Conservation (phyloP, 2,113 vertebrate species). For the Oreocharis arfaki region DNA sequence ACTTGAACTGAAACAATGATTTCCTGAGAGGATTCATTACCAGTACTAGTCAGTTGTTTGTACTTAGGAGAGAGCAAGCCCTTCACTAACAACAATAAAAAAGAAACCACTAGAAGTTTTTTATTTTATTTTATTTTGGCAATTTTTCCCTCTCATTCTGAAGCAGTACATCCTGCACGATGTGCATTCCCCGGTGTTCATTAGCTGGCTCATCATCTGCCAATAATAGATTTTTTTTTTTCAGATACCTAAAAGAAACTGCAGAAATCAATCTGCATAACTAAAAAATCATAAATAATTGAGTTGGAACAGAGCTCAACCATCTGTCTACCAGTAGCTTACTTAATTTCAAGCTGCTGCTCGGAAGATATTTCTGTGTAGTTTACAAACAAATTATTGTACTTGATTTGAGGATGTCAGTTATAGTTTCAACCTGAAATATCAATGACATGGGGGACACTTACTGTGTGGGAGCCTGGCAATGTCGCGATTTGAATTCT, state of each 20-base stretch:
- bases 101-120: neutral
- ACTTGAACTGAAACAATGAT: neutral
- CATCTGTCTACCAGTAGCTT: neutral
- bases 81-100: neutral
- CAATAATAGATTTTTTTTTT: neutral
- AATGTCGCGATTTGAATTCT: neutral
- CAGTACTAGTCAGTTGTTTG: neutral
- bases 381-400: neutral
- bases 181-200: neutral
- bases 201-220: neutral
- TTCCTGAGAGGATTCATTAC: neutral
- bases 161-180: neutral
- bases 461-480: neutral
- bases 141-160: neutral
- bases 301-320: neutral
- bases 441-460: neutral
- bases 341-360: neutral
- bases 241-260: neutral
- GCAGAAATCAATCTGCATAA: neutral
- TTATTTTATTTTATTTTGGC: neutral
- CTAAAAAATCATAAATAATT: neutral
- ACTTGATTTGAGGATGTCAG: neutral
- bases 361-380: neutral
- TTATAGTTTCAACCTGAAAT: neutral
- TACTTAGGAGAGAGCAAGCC: neutral